These are phyloP conservation scores for Geotrypetes seraphini DNA, from an alignment of 2,797 vertebrate genomes.

Conservation along the genomic window DNA sequence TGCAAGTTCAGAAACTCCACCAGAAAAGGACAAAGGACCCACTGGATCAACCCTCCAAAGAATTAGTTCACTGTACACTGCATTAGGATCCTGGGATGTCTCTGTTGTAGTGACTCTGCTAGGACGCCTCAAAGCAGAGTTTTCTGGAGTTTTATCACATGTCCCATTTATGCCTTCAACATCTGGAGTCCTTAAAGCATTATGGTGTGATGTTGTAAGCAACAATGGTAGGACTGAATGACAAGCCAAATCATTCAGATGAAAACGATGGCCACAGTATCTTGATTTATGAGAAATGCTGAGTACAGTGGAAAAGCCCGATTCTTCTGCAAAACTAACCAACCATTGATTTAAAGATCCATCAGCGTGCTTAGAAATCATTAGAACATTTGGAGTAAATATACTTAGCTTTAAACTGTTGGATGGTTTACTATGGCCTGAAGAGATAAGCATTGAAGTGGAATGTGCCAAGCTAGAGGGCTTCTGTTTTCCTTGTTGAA, in stretches of 20 bases:
- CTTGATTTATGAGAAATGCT: slow-evolving; percentile 94
- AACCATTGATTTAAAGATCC: slow-evolving; percentile 95
- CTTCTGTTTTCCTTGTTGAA: slow-evolving; percentile 87
- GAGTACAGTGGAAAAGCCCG: slow-evolving; percentile 91
- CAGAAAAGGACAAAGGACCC: slow-evolving; percentile 87
- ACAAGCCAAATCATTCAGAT: slow-evolving; percentile 94
- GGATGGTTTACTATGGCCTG: slow-evolving; percentile 74
- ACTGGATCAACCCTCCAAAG: slow-evolving; percentile 96
- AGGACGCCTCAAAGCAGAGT: slow-evolving; percentile 33
- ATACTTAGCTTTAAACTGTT: slow-evolving; percentile 86
- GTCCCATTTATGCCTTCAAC: slow-evolving; percentile 33
- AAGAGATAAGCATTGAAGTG: slow-evolving; percentile 80
- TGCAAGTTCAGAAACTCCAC: slow-evolving; percentile 92
- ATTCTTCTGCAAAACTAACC: slow-evolving; percentile 92
- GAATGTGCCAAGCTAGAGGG: slow-evolving; percentile 67
- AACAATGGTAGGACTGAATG: slow-evolving; percentile 90
- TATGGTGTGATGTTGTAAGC: slow-evolving; percentile 95
- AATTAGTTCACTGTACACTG: slow-evolving; percentile 94
- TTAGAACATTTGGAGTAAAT: slow-evolving; percentile 93
- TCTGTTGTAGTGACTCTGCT: slow-evolving; percentile 39
- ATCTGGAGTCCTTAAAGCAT: slow-evolving; percentile 73
- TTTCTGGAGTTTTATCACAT: slow-evolving; percentile 19
- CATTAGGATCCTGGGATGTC: slow-evolving; percentile 76
- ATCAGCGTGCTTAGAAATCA: slow-evolving; percentile 95
- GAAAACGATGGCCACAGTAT: slow-evolving; percentile 96